phyloP scores from a whole-genome alignment of 2,888 invertebrate genomes.

The Andricus curvator region DNA sequence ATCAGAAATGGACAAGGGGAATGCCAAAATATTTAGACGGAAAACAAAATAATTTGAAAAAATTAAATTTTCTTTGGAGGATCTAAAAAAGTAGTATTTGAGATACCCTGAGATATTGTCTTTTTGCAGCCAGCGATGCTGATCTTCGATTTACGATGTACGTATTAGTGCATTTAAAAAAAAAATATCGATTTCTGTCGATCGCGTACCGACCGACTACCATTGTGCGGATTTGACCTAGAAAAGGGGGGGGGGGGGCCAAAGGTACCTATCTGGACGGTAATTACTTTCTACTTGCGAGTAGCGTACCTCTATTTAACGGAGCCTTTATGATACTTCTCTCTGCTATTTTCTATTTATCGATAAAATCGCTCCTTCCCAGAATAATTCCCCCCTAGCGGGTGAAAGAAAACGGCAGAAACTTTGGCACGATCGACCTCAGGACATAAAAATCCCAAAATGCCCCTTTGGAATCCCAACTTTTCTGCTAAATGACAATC shows the following conservation, averaged over 20 bases:
- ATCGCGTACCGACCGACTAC: constrained; percentile 27
- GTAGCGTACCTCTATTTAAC: constrained; percentile 50
- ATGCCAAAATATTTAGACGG: background rate
- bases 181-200: constrained; percentile 29
- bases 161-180: constrained; percentile 12
- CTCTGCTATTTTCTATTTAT: constrained; percentile 50
- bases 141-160: background rate
- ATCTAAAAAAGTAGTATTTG: constrained; percentile 23
- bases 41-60: too few species aligned
- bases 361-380: constrained; percentile 49
- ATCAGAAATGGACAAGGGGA: constrained; percentile 7
- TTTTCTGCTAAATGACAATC: background rate
- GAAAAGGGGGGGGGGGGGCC: constrained; percentile 54
- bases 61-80: background rate
- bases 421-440: constrained; percentile 33
- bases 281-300: constrained; percentile 64
- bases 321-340: constrained; percentile 53
- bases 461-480: constrained; percentile 35
- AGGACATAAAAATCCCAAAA: constrained; percentile 24
- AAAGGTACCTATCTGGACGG: constrained; percentile 67
- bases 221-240: constrained; percentile 51
- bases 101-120: constrained; percentile 39
- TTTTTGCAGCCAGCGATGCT: constrained; percentile 29
- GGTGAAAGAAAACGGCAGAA: background rate
- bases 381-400: background rate